phyloP scores from a whole-genome alignment of 2,113 vertebrate genomes.

The Taxidea taxus region DNA sequence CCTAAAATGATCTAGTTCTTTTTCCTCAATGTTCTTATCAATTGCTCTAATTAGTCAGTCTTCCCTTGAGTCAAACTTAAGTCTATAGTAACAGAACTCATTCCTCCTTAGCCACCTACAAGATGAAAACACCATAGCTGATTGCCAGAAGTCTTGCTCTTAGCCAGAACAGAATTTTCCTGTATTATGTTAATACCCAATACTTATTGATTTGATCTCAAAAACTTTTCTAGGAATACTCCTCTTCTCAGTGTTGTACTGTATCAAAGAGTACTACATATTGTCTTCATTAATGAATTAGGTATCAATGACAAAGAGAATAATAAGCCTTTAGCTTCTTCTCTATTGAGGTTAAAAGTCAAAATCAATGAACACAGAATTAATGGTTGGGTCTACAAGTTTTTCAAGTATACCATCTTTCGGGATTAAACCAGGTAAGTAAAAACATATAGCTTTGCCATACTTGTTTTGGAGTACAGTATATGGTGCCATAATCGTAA shows the following conservation, averaged over 20 bases:
- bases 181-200: background rate
- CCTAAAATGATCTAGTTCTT: background rate
- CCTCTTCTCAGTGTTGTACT: background rate
- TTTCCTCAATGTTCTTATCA: background rate
- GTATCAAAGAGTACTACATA: background rate
- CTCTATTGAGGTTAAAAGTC: background rate
- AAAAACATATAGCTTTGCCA: background rate
- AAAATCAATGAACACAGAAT: background rate
- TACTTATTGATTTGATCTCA: background rate
- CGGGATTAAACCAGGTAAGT: background rate
- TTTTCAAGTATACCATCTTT: background rate
- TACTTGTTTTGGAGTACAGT: background rate
- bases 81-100: background rate
- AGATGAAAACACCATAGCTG: constrained; percentile 35
- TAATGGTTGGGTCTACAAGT: background rate
- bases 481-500: background rate
- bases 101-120: background rate
- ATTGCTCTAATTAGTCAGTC: background rate
- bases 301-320: background rate
- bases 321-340: constrained; percentile 8
- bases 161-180: background rate
- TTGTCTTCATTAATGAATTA: constrained; percentile 14
- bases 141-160: background rate
- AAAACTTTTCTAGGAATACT: background rate
- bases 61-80: background rate